These are phyloP conservation scores for Pediacus dermestoides DNA, from an alignment of 2,888 invertebrate genomes.

Conservation along the genomic window DNA sequence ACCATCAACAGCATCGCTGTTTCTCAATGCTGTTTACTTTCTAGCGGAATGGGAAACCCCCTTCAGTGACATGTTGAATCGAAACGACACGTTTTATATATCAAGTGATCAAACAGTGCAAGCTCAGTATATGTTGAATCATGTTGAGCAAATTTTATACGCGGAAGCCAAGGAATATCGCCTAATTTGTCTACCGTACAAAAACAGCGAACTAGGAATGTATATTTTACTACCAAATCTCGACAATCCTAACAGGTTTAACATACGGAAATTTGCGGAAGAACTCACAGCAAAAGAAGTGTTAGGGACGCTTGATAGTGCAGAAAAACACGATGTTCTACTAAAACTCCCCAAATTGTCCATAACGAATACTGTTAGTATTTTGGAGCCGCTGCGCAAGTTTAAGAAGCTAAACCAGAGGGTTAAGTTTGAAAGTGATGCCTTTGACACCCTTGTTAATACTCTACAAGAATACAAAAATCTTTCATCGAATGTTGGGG, in stretches of 20 bases:
- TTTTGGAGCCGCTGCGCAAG: slow-evolving; percentile 37
- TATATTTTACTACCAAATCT: slow-evolving; percentile 49
- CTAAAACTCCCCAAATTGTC: slow-evolving; percentile 43
- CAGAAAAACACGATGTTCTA: slow-evolving; percentile 31
- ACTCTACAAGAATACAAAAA: slow-evolving; percentile 18
- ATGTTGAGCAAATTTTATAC: slow-evolving; percentile 41
- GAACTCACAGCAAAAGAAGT: slow-evolving; percentile 32
- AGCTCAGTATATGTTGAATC: slow-evolving; percentile 40
- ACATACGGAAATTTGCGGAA: slow-evolving; percentile 37
- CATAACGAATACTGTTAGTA: slow-evolving; percentile 36
- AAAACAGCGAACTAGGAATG: slow-evolving; percentile 47
- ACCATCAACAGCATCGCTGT: slow-evolving; percentile 41
- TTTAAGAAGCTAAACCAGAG: slow-evolving; percentile 26
- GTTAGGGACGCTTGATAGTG: slow-evolving; percentile 28
- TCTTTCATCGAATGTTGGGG: slow-evolving; percentile 12
- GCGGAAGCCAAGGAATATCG: slow-evolving; percentile 42
- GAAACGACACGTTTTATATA: slow-evolving; percentile 36
- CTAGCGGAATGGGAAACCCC: slow-evolving; percentile 50
- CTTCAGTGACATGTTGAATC: slow-evolving; percentile 45
- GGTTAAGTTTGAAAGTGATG: slow-evolving; percentile 5
- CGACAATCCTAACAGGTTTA: slow-evolving; percentile 33
- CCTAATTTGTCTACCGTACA: slow-evolving; percentile 50
- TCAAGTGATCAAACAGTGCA: slow-evolving; percentile 26
- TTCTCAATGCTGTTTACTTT: slow-evolving; percentile 51
- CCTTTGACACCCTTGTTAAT: slow-evolving; percentile 12